Evolutionary conservation across 2,113 vertebrate genomes (phyloP).

Genomic region (Spea bombifrons): DNA sequence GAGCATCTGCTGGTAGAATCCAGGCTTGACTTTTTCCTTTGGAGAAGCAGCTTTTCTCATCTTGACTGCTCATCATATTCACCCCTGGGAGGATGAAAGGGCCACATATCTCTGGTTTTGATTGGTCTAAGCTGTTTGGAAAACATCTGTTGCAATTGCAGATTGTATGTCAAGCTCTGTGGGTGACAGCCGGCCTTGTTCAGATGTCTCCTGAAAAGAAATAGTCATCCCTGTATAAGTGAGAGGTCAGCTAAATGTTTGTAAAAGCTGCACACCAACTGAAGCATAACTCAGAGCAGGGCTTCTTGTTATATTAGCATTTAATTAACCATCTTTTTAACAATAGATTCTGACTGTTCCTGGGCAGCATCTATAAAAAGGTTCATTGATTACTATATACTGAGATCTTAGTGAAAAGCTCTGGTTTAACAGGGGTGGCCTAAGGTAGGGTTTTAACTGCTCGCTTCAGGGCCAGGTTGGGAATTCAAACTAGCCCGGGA

Average conservation of each 20-base stretch:
- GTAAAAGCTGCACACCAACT: conserved; percentile 4
- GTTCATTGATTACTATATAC: no score
- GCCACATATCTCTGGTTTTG: conserved; percentile 45
- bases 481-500: no score
- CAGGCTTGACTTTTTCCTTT: conserved; percentile 2
- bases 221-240: conserved; percentile 36
- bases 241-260: conserved; percentile 11
- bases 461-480: no score
- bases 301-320: not conserved
- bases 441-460: no score
- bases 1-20: conserved; percentile 33
- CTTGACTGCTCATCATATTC: conserved; percentile 26
- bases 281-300: not conserved
- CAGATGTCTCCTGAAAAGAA: conserved; percentile 49
- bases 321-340: not conserved
- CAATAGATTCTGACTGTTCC: no score
- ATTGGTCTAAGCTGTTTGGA: conserved; percentile 53
- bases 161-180: conserved; percentile 49
- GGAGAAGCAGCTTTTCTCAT: conserved; percentile 43
- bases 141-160: conserved; percentile 54
- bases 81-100: conserved; percentile 43
- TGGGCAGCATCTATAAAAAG: no score
- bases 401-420: no score
- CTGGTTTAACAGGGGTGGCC: no score
- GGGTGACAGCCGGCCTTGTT: conserved; percentile 50